Conservation (phyloP, 2,113 vertebrate species). For the Pampusana beccarii region DNA sequence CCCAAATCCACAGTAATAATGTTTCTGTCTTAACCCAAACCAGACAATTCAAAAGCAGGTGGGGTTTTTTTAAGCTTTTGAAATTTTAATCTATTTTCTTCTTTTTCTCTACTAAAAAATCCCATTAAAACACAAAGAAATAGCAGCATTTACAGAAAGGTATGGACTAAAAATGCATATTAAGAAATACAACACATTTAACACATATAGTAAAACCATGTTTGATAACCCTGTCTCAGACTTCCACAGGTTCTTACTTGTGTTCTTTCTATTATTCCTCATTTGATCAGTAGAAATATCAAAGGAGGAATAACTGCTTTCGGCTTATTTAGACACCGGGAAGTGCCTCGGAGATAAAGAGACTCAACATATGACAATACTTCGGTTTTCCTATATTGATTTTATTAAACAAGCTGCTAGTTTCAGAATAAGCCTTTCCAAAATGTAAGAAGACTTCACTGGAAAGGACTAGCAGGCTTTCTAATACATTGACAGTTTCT, state of each 20-base stretch:
- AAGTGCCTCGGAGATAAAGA: not conserved
- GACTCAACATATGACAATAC: not conserved
- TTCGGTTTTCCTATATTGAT: not conserved
- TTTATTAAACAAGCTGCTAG: not conserved
- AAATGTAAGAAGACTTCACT: not conserved
- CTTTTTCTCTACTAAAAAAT: not conserved
- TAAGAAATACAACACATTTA: not conserved
- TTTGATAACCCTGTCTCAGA: not conserved
- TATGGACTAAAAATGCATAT: not conserved
- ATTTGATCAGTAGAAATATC: not conserved
- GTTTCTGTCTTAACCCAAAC: not conserved
- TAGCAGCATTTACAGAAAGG: not conserved
- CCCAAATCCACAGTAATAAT: not conserved
- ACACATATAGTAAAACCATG: not conserved
- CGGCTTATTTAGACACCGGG: not conserved
- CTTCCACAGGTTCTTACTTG: not conserved
- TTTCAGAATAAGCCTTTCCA: not conserved
- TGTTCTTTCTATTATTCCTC: not conserved
- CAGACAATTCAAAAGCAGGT: not conserved
- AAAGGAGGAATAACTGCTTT: not conserved
- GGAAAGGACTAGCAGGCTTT: not conserved
- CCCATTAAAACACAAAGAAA: not conserved
- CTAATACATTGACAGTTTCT: not conserved
- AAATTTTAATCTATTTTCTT: not conserved
- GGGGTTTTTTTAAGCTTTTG: not conserved